Percentiles rank a stretch among this genome's conserved stretches.
phyloP scores from a whole-genome alignment of 2,888 invertebrate species.

The Lymantria dispar region DNA sequence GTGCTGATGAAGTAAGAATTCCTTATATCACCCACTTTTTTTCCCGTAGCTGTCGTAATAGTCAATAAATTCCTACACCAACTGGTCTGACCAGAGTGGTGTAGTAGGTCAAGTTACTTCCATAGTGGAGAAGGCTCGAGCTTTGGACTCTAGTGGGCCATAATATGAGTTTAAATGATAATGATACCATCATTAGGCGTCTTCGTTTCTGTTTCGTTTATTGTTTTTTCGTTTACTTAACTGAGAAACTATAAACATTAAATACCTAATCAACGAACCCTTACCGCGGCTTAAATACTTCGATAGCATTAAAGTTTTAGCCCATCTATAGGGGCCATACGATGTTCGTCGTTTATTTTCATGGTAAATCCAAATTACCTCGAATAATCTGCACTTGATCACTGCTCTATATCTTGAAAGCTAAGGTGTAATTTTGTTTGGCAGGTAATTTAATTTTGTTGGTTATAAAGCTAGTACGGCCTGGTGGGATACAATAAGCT shows the following conservation, averaged over 20 bases:
- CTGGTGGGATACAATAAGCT: constrained; percentile 41
- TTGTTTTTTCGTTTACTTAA: neutral
- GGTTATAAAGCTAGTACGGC: constrained; percentile 20
- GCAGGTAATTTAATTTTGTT: constrained; percentile 3
- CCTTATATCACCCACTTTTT: too few relatives aligned
- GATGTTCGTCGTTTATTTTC: constrained; percentile 24
- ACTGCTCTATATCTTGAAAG: neutral
- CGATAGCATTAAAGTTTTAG: constrained; percentile 41
- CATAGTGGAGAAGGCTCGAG: too few relatives aligned
- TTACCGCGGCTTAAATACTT: constrained; percentile 27
- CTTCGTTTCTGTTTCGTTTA: too few relatives aligned
- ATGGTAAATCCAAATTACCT: constrained; percentile 10
- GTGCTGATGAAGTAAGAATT: too few relatives aligned
- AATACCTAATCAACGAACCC: constrained; percentile 27
- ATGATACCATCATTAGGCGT: too few relatives aligned
- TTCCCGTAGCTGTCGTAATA: too few relatives aligned
- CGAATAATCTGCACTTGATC: neutral
- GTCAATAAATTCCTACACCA: too few relatives aligned
- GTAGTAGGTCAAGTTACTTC: too few relatives aligned
- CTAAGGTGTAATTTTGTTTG: constrained; percentile 15
- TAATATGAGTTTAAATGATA: too few relatives aligned
- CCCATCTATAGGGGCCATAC: constrained; percentile 26
- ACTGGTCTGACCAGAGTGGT: too few relatives aligned
- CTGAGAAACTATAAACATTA: constrained; percentile 12
- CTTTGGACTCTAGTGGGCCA: too few relatives aligned